Conservation (phyloP, 2,113 vertebrate genomes). For the Morphnarchus princeps region DNA sequence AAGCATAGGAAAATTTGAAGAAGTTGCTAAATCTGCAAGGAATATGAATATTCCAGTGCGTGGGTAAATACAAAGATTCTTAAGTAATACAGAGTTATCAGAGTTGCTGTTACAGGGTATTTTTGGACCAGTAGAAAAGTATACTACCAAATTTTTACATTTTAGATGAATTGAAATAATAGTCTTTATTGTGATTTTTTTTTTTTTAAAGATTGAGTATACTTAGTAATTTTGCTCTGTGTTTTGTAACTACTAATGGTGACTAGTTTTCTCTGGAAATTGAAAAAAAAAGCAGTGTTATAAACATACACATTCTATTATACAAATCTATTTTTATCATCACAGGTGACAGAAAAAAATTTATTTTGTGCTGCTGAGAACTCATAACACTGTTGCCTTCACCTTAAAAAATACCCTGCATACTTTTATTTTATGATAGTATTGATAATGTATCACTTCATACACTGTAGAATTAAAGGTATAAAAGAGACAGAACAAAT, state of each 20-base stretch:
- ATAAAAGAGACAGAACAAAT: not conserved
- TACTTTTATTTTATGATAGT: not conserved
- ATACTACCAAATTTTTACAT: not conserved
- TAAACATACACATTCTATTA: not conserved
- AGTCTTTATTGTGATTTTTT: not conserved
- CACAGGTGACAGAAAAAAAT: not conserved
- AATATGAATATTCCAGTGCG: slow-evolving; percentile 85
- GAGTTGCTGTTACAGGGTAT: fast-evolving
- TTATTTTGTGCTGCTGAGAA: not conserved
- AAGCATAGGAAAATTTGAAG: slow-evolving; percentile 88
- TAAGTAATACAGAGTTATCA: not conserved
- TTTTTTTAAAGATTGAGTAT: not conserved
- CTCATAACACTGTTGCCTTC: not conserved
- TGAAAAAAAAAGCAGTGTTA: not conserved
- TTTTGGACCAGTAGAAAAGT: not conserved
- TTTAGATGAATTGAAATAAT: not conserved
- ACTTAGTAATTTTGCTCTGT: not conserved
- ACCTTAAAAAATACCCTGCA: not conserved
- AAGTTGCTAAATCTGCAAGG: slow-evolving; percentile 81
- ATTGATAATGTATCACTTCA: not conserved
- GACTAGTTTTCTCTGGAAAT: not conserved
- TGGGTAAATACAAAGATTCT: slow-evolving; percentile 76
- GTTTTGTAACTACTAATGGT: not conserved
- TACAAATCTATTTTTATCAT: not conserved
- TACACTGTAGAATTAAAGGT: not conserved